Conservation (phyloP, 53 echinoderm and acorn worm genomes). For the Apostichopus leukothele region DNA sequence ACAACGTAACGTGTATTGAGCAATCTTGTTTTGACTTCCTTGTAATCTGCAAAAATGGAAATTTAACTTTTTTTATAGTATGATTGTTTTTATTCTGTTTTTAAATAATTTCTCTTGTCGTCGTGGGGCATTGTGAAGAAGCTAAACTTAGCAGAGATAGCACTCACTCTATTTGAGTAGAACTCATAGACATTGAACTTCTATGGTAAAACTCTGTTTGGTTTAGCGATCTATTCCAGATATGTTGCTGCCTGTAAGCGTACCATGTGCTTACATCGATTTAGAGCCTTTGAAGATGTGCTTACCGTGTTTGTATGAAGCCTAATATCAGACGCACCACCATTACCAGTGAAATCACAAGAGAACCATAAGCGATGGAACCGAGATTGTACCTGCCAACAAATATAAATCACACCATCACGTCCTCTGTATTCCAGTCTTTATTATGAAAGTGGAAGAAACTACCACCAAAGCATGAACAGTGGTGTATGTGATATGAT, state of each 20-base stretch:
- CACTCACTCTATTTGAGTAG: too few relatives aligned
- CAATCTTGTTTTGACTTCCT: constrained; percentile 60
- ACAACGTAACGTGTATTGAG: constrained; percentile 69
- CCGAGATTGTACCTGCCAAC: constrained; percentile 85
- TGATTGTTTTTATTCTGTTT: too few relatives aligned
- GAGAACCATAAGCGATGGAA: constrained; percentile 87
- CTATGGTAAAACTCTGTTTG: too few relatives aligned
- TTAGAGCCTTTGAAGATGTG: background rate
- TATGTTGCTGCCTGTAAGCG: too few relatives aligned
- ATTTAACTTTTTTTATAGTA: background rate
- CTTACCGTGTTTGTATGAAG: constrained; percentile 82
- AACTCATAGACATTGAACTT: too few relatives aligned
- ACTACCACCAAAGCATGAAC: too few relatives aligned
- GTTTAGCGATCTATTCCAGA: too few relatives aligned
- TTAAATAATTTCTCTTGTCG: background rate
- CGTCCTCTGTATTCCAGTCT: too few relatives aligned
- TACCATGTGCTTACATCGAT: too few relatives aligned
- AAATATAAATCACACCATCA: background rate
- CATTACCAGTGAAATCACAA: constrained; percentile 85
- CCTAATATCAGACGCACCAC: constrained; percentile 71
- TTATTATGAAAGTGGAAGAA: too few relatives aligned
- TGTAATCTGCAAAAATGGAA: constrained; percentile 57
- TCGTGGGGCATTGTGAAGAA: background rate
- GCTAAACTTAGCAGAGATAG: too few relatives aligned
- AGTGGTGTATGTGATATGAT: too few relatives aligned